Conservation (phyloP, 2,113 vertebrate species). For the Cyphomyrus discorhynchus region DNA sequence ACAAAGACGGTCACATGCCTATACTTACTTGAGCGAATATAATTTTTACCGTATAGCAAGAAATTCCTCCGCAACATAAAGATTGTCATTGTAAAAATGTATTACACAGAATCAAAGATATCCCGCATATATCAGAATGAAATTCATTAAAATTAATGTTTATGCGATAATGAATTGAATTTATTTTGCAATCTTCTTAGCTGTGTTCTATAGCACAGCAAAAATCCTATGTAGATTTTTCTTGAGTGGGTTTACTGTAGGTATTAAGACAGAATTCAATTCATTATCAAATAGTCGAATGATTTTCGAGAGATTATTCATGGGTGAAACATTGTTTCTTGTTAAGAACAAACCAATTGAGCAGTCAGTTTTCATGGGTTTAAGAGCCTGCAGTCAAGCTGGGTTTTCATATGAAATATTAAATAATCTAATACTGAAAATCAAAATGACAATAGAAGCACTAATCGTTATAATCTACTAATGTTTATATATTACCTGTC, state of each 20-base stretch:
- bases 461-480: not conserved
- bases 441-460: not conserved
- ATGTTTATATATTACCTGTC: not conserved
- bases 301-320: not conserved
- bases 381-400: not conserved
- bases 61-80: not conserved
- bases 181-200: not conserved
- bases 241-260: not conserved
- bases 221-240: not conserved
- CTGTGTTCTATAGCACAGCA: not conserved
- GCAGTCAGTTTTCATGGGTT: not conserved
- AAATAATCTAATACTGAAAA: not conserved
- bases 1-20: not conserved
- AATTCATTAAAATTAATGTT: not conserved
- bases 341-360: not conserved
- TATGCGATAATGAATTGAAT: not conserved
- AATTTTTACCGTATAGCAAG: not conserved
- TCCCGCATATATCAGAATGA: conserved; percentile 9
- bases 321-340: not conserved
- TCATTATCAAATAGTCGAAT: not conserved
- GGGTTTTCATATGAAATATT: not conserved
- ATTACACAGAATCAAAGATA: not conserved
- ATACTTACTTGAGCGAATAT: not conserved
- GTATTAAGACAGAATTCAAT: not conserved
- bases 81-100: not conserved